Conservation (phyloP, 2,797 vertebrate species). For the Esox masquinongy region DNA sequence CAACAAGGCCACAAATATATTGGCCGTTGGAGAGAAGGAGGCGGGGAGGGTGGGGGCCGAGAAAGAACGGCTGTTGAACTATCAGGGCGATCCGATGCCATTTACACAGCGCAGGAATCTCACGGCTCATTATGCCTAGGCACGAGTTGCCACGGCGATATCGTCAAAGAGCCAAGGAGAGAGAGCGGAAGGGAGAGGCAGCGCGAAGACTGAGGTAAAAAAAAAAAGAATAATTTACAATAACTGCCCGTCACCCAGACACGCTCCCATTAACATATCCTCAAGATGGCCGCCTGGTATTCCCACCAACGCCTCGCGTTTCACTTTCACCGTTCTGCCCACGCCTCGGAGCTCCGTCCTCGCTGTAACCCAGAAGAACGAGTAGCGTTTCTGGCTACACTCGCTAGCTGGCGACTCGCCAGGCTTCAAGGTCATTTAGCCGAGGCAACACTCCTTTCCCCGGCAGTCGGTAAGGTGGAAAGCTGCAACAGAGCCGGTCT, state of each 20-base stretch:
- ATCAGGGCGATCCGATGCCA: conserved; percentile 8
- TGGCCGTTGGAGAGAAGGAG: background rate
- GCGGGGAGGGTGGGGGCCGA: background rate
- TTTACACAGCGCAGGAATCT: conserved; percentile 38
- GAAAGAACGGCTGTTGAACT: background rate
- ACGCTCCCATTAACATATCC: conserved; percentile 40
- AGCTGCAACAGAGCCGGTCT: background rate
- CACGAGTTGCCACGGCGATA: conserved; percentile 40
- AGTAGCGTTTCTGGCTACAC: background rate
- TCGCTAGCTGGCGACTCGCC: background rate
- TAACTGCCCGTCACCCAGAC: conserved; percentile 46
- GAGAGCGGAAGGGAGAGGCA: background rate
- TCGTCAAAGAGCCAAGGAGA: conserved; percentile 19
- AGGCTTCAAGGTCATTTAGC: background rate
- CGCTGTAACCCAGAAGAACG: background rate
- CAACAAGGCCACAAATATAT: background rate
- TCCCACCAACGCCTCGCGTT: background rate
- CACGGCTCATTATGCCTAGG: conserved; percentile 54
- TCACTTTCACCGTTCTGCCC: background rate
- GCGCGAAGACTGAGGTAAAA: background rate
- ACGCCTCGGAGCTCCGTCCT: background rate
- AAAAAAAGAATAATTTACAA: background rate
- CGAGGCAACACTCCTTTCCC: background rate
- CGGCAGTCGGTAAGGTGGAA: background rate
- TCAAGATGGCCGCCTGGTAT: conserved; percentile 14